Evolutionary conservation across 2,888 invertebrate genomes (phyloP).

Genomic region (Stenchaetothrips biformis): DNA sequence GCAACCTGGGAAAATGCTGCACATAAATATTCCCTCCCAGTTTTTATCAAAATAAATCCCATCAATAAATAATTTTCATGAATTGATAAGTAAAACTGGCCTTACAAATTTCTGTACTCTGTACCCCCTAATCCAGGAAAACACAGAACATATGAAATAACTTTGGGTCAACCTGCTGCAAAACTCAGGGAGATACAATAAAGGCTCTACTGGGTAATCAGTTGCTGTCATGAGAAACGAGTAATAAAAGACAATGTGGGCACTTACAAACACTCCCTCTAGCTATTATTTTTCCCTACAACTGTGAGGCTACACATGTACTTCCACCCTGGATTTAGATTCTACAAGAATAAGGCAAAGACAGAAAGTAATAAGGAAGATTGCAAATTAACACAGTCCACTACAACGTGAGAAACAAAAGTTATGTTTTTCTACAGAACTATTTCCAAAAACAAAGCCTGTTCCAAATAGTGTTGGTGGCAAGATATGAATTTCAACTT

Average conservation of each 20-base stretch:
- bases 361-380: background rate
- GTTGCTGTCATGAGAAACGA: no score
- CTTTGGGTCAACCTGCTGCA: no score
- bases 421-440: background rate
- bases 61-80: conserved; percentile 2
- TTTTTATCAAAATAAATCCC: no score
- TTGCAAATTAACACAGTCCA: background rate
- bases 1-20: background rate
- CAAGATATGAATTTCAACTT: background rate
- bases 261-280: no score
- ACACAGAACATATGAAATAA: no score
- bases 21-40: background rate
- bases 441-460: background rate
- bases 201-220: no score
- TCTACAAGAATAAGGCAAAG: background rate
- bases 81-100: conserved; percentile 27
- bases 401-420: background rate
- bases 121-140: no score
- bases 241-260: no score
- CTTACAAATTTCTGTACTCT: no score
- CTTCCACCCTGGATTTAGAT: background rate
- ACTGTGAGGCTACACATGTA: background rate
- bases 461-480: background rate
- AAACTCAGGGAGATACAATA: no score
- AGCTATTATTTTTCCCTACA: background rate